phyloP scores from a whole-genome alignment of 2,797 vertebrate genomes.

The Coluber constrictor region DNA sequence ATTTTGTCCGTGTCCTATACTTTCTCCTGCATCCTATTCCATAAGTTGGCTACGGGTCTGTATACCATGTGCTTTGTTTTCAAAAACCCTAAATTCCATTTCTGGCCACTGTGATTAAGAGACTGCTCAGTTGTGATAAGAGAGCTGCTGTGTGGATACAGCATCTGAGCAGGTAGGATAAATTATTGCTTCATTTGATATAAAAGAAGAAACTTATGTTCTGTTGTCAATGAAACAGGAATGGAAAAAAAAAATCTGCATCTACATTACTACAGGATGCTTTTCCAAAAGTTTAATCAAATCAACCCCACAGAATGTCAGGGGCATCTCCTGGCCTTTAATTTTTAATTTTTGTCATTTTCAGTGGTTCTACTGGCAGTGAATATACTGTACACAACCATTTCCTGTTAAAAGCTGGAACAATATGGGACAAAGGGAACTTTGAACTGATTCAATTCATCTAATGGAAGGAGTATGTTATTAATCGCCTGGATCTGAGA shows the following conservation, averaged over 20 bases:
- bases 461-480: conserved; percentile 19
- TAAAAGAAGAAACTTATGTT: not conserved
- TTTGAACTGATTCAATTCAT: conserved; percentile 2
- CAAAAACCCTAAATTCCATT: not conserved
- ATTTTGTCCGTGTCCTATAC: not conserved
- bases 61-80: not conserved
- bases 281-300: not conserved
- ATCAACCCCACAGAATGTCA: not conserved
- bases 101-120: not conserved
- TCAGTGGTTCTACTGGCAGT: not conserved
- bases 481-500: conserved; percentile 3
- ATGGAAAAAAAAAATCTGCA: not conserved
- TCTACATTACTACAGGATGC: not conserved
- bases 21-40: not conserved
- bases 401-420: not conserved
- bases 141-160: not conserved
- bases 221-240: accelerated
- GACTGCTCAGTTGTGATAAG: not conserved
- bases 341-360: not conserved
- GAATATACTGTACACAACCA: not conserved
- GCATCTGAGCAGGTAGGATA: not conserved
- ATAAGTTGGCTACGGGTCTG: not conserved
- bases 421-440: not conserved
- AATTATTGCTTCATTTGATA: not conserved
- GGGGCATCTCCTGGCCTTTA: not conserved